phyloP scores from a whole-genome alignment of 2,113 vertebrate genomes.

The Dromiciops gliroides region DNA sequence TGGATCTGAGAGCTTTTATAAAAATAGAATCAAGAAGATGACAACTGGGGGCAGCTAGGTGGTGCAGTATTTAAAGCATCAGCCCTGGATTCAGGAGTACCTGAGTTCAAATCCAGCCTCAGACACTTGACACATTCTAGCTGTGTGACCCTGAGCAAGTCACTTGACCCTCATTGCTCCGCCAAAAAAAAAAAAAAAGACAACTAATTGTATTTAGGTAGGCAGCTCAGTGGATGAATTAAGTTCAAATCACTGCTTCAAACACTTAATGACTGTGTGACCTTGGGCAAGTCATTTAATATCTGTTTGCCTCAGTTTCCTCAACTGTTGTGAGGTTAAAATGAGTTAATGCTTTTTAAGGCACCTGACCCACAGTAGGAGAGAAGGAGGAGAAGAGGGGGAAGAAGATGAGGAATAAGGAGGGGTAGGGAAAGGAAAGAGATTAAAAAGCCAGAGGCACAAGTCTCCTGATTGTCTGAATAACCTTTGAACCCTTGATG shows the following conservation, averaged over 20 bases:
- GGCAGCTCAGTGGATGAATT: not conserved
- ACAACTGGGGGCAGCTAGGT: too few species aligned
- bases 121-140: too few species aligned
- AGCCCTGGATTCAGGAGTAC: too few species aligned
- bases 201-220: too few species aligned
- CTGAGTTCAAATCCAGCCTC: too few species aligned
- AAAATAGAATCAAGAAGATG: not conserved
- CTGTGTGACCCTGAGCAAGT: too few species aligned
- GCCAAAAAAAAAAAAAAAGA: too few species aligned
- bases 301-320: not conserved
- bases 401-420: not conserved
- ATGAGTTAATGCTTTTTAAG: not conserved
- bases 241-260: not conserved
- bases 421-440: not conserved
- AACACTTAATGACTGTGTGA: not conserved
- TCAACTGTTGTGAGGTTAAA: not conserved
- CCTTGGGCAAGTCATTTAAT: not conserved
- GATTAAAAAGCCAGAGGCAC: not conserved
- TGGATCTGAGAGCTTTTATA: not conserved
- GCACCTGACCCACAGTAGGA: not conserved
- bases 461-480: not conserved
- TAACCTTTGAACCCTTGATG: not conserved
- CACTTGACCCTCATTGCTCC: too few species aligned
- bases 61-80: too few species aligned
- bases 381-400: not conserved